Conservation (phyloP, 2,797 vertebrate species). For the Prunella strophiata region DNA sequence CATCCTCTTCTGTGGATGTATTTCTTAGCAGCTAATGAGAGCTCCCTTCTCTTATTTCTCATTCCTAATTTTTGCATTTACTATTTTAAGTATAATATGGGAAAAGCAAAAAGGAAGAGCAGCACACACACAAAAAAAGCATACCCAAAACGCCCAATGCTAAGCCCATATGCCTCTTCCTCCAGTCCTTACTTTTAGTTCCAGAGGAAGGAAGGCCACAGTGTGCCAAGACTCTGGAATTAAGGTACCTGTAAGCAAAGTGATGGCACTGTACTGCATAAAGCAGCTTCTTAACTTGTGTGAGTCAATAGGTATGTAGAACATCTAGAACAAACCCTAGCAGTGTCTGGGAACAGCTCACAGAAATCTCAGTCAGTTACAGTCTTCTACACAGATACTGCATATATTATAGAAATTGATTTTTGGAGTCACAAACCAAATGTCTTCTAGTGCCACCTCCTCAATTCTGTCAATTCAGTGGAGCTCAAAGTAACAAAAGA, state of each 20-base stretch:
- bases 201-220: neutral
- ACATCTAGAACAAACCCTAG: neutral
- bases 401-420: neutral
- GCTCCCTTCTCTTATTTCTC: neutral
- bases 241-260: neutral
- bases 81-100: neutral
- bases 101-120: neutral
- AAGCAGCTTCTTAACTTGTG: neutral
- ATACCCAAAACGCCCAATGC: fast-evolving
- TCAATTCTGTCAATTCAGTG: neutral
- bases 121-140: neutral
- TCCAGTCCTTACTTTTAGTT: neutral
- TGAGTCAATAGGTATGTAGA: neutral
- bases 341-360: neutral
- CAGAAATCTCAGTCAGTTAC: neutral
- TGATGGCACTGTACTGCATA: neutral
- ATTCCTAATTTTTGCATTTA: neutral
- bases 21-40: neutral
- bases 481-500: neutral
- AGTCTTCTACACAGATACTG: neutral
- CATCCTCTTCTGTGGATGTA: neutral
- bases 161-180: neutral
- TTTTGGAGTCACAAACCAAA: neutral
- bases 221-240: neutral
- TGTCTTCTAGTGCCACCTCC: neutral